Conservation (phyloP, 2,888 invertebrate species). For the Anagyrus pseudococci region DNA sequence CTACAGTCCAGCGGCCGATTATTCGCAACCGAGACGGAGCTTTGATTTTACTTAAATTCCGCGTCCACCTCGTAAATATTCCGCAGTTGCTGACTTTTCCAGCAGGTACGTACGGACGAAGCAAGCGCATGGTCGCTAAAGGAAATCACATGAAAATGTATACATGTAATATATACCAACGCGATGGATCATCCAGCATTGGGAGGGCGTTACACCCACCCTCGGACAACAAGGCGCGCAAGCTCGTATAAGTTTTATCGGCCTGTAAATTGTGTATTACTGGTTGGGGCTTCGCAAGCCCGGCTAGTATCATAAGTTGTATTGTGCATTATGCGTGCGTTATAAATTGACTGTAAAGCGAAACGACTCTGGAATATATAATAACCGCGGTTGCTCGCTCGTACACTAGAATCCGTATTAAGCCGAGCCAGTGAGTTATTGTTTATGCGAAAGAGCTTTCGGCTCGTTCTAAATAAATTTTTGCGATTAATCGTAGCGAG, state of each 20-base stretch:
- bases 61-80: no score
- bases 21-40: no score
- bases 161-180: no score
- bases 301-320: neutral
- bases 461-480: conserved; percentile 24
- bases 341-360: conserved; percentile 21
- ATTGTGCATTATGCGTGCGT: conserved; percentile 12
- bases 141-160: no score
- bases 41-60: no score
- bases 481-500: neutral
- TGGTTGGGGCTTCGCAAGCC: neutral
- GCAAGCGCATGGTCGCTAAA: no score
- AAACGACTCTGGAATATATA: conserved; percentile 10
- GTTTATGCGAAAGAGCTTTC: conserved; percentile 7
- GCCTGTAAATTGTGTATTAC: conserved; percentile 22
- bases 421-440: neutral
- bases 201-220: no score
- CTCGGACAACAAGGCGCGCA: no score
- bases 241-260: conserved; percentile 29
- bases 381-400: neutral
- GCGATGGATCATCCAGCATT: no score
- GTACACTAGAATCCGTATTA: neutral
- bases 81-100: no score
- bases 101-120: no score
- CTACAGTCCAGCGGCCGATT: no score